Conservation (phyloP, 2,797 vertebrate genomes). For the Tamandua tetradactyla region DNA sequence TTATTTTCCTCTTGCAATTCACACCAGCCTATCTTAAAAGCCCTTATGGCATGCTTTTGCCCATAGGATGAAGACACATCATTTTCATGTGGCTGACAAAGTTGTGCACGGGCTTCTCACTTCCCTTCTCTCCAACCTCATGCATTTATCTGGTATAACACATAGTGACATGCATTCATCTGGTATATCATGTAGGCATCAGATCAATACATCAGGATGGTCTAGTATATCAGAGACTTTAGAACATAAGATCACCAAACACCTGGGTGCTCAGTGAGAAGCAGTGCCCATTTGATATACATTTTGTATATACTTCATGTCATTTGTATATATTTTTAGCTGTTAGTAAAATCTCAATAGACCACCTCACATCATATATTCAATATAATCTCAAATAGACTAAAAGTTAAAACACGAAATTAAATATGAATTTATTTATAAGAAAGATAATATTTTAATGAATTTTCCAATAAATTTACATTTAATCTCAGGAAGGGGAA, state of each 20-base stretch:
- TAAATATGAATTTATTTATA: background rate
- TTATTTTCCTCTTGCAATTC: rapidly evolving
- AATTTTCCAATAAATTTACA: background rate
- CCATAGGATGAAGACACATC: background rate
- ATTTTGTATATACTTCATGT: background rate
- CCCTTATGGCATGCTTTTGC: rapidly evolving
- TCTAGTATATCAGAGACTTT: background rate
- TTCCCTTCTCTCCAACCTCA: background rate
- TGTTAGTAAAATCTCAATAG: background rate
- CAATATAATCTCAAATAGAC: background rate
- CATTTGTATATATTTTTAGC: background rate
- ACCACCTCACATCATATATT: background rate
- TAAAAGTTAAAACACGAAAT: background rate
- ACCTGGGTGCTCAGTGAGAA: too few relatives aligned
- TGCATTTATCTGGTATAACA: too few relatives aligned
- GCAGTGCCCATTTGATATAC: too few relatives aligned
- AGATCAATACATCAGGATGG: background rate
- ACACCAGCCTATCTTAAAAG: background rate
- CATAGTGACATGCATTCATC: background rate
- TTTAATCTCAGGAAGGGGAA: background rate
- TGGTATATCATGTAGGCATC: rapidly evolving
- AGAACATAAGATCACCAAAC: background rate
- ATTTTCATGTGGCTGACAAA: rapidly evolving
- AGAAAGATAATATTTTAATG: background rate
- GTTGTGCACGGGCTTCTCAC: background rate